Percentiles rank a stretch among this genome's conserved stretches.
Evolutionary conservation across 2,113 vertebrate genomes (phyloP).

Genomic region (Lophura nycthemera): DNA sequence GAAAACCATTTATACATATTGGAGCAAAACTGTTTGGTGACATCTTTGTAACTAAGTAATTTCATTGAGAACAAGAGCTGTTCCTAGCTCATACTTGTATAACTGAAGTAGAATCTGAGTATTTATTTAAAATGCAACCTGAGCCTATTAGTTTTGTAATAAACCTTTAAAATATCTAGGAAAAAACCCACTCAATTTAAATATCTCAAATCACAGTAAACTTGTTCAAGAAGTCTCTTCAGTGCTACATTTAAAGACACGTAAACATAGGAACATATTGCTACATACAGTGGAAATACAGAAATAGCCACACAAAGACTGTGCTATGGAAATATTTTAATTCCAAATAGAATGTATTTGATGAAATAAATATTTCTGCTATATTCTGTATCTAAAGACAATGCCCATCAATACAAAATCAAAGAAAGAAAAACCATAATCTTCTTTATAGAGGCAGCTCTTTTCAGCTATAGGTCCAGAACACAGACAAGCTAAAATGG

Average conservation of each 20-base stretch:
- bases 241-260: neutral
- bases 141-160: conserved; percentile 4
- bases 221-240: neutral
- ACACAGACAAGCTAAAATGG: neutral
- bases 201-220: conserved; percentile 6
- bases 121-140: conserved; percentile 31
- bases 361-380: neutral
- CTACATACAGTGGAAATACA: neutral
- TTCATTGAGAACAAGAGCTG: neutral
- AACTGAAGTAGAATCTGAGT: neutral
- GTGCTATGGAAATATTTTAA: neutral
- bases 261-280: neutral
- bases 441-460: neutral
- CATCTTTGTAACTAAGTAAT: neutral
- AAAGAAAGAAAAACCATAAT: neutral
- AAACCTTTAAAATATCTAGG: neutral
- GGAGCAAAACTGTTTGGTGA: neutral
- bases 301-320: neutral
- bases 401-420: neutral
- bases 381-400: neutral
- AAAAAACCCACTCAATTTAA: neutral
- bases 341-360: neutral
- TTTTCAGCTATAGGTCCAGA: neutral
- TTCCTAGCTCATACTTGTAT: neutral
- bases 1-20: neutral